Conservation (phyloP, 2,888 invertebrate species). For the Abscondita cerata region DNA sequence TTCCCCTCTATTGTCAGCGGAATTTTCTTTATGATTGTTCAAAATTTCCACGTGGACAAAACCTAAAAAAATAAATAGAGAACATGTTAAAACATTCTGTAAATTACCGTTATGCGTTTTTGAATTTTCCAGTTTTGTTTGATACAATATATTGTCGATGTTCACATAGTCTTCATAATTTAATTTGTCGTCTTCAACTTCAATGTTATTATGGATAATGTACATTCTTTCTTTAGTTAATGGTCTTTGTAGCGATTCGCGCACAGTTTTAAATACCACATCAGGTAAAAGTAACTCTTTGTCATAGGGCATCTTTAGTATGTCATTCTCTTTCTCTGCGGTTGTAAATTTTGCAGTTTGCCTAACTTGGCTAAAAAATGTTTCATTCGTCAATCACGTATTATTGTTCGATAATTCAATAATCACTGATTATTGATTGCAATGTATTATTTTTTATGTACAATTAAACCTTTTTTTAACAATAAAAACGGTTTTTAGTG, state of each 20-base stretch:
- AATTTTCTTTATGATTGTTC: constrained; percentile 1
- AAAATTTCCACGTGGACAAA: constrained; percentile 53
- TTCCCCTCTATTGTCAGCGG: constrained; percentile 2
- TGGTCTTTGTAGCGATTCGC: constrained; percentile 67
- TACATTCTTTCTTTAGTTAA: constrained; percentile 70
- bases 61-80: constrained; percentile 58
- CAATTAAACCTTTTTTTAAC: too few species aligned
- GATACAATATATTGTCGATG: constrained; percentile 68
- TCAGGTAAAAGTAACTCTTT: constrained; percentile 73
- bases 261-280: constrained; percentile 71
- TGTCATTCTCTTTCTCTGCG: constrained; percentile 34
- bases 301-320: constrained; percentile 64
- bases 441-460: too few species aligned
- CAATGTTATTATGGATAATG: constrained; percentile 76
- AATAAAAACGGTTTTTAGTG: too few species aligned
- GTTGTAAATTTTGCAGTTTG: constrained; percentile 53
- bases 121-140: constrained; percentile 66
- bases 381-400: too few species aligned
- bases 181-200: constrained; percentile 68
- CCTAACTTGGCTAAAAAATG: constrained; percentile 63
- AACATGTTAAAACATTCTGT: too few species aligned
- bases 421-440: too few species aligned
- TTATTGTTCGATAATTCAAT: too few species aligned
- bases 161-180: constrained; percentile 66
- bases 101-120: constrained; percentile 56